Percentiles rank a stretch among this genome's conserved stretches.
Conservation (phyloP, 2,113 vertebrate genomes). For the Syrrhaptes paradoxus region DNA sequence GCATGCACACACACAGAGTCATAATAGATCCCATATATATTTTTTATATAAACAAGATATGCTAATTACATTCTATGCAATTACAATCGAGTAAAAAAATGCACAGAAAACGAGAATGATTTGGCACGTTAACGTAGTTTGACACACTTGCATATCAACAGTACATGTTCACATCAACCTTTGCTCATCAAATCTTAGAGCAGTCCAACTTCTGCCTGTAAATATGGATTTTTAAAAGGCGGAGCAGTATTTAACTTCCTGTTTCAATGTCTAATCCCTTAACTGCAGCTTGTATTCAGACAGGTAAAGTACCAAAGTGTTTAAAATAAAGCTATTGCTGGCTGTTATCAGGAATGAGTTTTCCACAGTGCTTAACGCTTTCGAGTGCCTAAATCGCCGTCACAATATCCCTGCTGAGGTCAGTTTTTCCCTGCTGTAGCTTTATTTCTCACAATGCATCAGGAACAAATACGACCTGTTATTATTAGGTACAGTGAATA, state of each 20-base stretch:
- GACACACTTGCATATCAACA: neutral
- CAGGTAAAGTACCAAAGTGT: neutral
- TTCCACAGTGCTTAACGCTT: neutral
- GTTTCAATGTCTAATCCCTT: neutral
- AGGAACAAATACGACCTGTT: neutral
- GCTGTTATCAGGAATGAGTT: neutral
- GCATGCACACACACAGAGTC: rapidly evolving
- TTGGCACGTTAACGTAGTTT: neutral
- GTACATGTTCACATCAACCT: neutral
- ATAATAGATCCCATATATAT: neutral
- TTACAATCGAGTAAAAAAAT: neutral
- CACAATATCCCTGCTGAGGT: neutral
- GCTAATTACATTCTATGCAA: neutral
- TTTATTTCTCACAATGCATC: neutral
- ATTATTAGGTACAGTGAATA: neutral
- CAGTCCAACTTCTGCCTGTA: neutral
- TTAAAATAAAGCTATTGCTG: neutral
- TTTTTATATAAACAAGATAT: neutral
- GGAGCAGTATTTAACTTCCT: neutral
- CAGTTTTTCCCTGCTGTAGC: neutral
- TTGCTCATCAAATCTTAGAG: neutral
- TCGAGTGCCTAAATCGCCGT: neutral
- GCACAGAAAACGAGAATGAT: neutral
- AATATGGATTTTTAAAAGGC: neutral
- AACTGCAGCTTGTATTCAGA: neutral